These are phyloP conservation scores for Rhynchonycteris naso DNA, from an alignment of 2,797 vertebrate species.

Conservation along the genomic window DNA sequence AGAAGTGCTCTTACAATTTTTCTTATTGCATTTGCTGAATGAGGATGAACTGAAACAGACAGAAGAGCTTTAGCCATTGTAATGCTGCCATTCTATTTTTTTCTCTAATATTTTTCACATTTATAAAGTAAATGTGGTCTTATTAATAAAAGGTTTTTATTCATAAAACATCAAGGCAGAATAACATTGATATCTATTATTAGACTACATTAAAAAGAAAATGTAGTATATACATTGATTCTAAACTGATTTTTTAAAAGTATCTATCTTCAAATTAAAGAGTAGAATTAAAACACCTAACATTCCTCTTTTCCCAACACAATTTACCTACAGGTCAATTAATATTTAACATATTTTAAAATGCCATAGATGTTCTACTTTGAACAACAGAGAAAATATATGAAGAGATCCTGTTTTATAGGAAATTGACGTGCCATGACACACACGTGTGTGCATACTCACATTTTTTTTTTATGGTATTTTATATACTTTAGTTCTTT, in stretches of 20 bases:
- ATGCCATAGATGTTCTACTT: background rate
- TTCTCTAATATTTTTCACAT: background rate
- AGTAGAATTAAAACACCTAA: background rate
- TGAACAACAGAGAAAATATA: background rate
- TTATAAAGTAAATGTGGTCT: background rate
- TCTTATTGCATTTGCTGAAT: slow-evolving; percentile 22
- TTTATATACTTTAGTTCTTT: background rate
- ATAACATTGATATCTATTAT: background rate
- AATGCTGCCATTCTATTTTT: background rate
- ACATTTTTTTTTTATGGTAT: background rate
- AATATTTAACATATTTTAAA: background rate
- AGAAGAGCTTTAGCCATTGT: background rate
- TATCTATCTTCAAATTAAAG: background rate
- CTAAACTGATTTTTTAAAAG: slow-evolving; percentile 7
- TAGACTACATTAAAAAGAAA: slow-evolving; percentile 6
- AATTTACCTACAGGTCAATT: background rate
- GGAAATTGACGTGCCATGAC: background rate
- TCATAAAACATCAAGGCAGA: background rate
- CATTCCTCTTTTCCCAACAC: background rate
- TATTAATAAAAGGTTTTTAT: background rate
- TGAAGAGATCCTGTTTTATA: background rate
- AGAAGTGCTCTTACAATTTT: slow-evolving; percentile 9
- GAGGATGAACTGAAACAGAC: slow-evolving; percentile 34
- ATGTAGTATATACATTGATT: background rate
- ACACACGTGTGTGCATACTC: background rate